Evolutionary conservation across 2,113 vertebrate genomes (phyloP), one percentile per base, ranked within the genome.

Genomic region (Scophthalmus maximus): DNA sequence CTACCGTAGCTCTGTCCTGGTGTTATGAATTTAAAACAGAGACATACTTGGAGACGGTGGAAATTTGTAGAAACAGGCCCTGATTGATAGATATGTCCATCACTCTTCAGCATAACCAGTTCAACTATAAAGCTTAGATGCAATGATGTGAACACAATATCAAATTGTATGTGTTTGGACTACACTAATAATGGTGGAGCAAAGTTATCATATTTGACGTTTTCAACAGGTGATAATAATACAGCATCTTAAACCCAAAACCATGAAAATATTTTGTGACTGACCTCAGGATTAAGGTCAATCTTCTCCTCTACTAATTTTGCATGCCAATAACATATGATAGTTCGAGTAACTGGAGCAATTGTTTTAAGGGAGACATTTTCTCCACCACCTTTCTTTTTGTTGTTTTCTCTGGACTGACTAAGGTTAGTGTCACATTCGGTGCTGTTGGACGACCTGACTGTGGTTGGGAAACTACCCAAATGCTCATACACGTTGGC

Each of bases 401-500:
- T 64, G 69, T 58, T 53, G 51, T 76, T 40, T 64, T 53, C 49
- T 7, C 26, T 69, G 68, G 49, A 66, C 4, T 2, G 47, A 70
- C 50, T 47, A 20, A 79, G 68, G 57, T 86, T 68, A 62, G 32
- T 63, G 71, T 79, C 71, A 72, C 67, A 68, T 64, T 83, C 27
- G 65, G 26, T 59, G 57, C 42, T 60, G 74, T 65, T 81, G 86
- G 79, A 70, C 53, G 73, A 84, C 73, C 84, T 38, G 81, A 75
- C 62, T 71, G 38, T 22, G 0, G 65, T 68, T 78, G 84, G 88
- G 72, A 82, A 79, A 56, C 32, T 8, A 49, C 75, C 88, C 86
- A 82, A 70, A 85, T 74, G 78, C 80, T 76, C 59, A 52, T 55
- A 74, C 70, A 53, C 67, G 63, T 52, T 82, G 82, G 86, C 73